phyloP scores from a whole-genome alignment of 2,113 vertebrate genomes.

The Pleuronectes platessa region DNA sequence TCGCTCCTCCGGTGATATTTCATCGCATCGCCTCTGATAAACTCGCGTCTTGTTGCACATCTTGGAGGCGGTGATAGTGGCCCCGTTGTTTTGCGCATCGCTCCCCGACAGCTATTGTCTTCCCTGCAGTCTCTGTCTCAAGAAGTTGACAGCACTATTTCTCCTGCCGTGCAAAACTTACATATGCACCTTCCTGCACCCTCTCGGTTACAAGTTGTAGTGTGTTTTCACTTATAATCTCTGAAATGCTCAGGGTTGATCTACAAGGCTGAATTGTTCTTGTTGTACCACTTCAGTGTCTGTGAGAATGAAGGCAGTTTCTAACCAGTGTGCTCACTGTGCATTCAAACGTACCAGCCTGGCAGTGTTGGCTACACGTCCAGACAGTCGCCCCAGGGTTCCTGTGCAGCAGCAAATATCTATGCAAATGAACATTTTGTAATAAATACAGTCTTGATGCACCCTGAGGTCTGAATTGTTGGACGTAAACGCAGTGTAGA shows the following conservation, averaged over 20 bases:
- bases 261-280: not conserved
- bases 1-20: slow-evolving; percentile 16
- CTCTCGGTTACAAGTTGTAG: not conserved
- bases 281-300: not conserved
- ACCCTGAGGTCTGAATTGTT: slow-evolving; percentile 24
- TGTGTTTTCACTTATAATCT: not conserved
- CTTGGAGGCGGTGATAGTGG: slow-evolving; percentile 37
- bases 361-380: slow-evolving; percentile 12
- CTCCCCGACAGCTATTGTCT: slow-evolving; percentile 68
- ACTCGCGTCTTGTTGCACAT: slow-evolving; percentile 42
- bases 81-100: slow-evolving; percentile 78
- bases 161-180: slow-evolving; percentile 44
- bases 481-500: not conserved
- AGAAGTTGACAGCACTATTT: slow-evolving; percentile 64
- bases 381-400: slow-evolving; percentile 51
- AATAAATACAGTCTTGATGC: slow-evolving; percentile 24
- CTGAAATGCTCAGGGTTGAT: not conserved
- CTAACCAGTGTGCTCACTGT: slow-evolving; percentile 17
- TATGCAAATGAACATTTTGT: slow-evolving; percentile 52
- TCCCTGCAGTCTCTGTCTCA: slow-evolving; percentile 51
- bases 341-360: slow-evolving; percentile 6
- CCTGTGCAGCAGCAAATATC: slow-evolving; percentile 54
- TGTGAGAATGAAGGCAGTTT: not conserved
- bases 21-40: slow-evolving; percentile 28
- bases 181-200: not conserved